A percentile compares a stretch with the other conserved stretches of the same genome.
phyloP scores from a whole-genome alignment of 2,797 vertebrate genomes.

The Tinamus major region DNA sequence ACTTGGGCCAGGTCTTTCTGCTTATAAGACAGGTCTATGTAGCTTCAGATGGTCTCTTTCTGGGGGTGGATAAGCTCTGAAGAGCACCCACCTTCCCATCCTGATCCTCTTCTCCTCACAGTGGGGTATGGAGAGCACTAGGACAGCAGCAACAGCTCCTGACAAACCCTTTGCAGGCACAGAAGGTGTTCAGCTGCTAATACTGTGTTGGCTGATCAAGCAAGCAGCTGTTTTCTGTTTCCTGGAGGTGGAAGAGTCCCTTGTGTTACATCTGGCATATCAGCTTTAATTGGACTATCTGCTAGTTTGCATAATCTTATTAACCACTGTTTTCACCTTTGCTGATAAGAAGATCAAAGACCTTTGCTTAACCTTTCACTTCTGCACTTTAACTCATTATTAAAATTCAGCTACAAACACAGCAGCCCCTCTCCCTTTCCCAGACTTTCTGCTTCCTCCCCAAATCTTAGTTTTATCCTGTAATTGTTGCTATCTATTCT shows the following conservation, averaged over 20 bases:
- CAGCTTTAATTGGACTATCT: slow-evolving; percentile 35
- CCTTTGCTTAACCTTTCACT: slow-evolving; percentile 58
- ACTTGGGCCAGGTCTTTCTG: not conserved
- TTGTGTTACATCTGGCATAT: slow-evolving; percentile 27
- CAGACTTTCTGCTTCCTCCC: not conserved
- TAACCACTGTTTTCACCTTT: slow-evolving; percentile 49
- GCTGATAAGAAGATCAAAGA: slow-evolving; percentile 5
- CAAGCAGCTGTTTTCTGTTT: not conserved
- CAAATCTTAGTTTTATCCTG: not conserved
- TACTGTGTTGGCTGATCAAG: not conserved
- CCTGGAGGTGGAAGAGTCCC: slow-evolving; percentile 17
- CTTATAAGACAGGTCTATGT: not conserved
- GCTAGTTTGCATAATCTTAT: slow-evolving; percentile 60
- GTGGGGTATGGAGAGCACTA: not conserved
- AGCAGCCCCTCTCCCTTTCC: not conserved
- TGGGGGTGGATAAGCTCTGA: no score
- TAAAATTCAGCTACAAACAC: slow-evolving; percentile 23
- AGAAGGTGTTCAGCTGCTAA: not conserved
- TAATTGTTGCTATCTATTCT: not conserved
- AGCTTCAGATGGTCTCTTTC: not conserved
- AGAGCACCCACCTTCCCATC: not conserved
- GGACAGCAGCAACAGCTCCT: not conserved
- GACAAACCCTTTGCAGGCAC: not conserved
- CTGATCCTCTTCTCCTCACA: not conserved
- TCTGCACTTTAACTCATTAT: slow-evolving; percentile 33